Evolutionary conservation across 2,888 invertebrate species (phyloP), one percentile per base, ranked within the genome.

Genomic region (Hypercompe scribonia): DNA sequence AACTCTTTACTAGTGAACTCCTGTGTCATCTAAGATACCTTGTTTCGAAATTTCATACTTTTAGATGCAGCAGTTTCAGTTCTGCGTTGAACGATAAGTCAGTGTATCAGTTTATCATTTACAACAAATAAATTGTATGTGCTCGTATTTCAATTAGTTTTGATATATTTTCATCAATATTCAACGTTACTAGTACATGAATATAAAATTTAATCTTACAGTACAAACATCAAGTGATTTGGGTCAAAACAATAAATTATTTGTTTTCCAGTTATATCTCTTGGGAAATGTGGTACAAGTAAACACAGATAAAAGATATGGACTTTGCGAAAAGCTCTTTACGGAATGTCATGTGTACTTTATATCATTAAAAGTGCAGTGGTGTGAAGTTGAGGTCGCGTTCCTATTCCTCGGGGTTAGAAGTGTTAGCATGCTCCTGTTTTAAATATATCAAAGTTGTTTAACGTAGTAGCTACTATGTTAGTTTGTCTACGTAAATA

Each of bases 391-490:
- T 54, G n/a, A n/a, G 54, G 54, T 54, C 54, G 13, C 54, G 54
- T 54, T 54, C n/a, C 54, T n/a, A 54, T 54, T 54, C 54, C n/a
- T 54, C 54, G 54, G n/a, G n/a, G 54, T 54, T n/a, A 54, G 13
- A n/a, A 50, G 54, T 54, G 11, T 28, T 54, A n/a, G n/a, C 28
- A 54, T n/a, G n/a, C 24, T n/a, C 28, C 13, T 28, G 11, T 54
- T 54, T 54, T 11, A n/a, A 54, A 54, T 24, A 54, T 54, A n/a
- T n/a, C 10, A 54, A n/a, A n/a, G 50, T 10, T 1, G n/a, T n/a
- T 54, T 11, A 7, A 24, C 3, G 0, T 11, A 54, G 54, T n/a
- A n/a, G 24, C 11, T 24, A 3, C 54, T 54, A n/a, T 10, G n/a
- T n/a, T 24, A 18, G 18, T 46, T 46, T 21, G 5, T 46, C 7